These are phyloP conservation scores for Ascidia mentula DNA, from an alignment of 23 tunicate genomes.

Conservation along the genomic window DNA sequence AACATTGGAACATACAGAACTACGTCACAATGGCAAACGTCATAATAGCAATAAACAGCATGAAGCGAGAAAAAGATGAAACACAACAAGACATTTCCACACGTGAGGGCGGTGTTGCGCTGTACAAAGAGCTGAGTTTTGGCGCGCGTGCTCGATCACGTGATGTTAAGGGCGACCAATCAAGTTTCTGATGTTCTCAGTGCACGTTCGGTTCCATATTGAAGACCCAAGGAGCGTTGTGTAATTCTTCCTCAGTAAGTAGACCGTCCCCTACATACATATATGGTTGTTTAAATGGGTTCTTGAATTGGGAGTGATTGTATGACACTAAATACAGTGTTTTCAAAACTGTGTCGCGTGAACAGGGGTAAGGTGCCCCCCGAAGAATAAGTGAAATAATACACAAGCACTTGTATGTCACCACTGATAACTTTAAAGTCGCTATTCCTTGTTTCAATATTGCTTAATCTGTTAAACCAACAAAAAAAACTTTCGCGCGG, in stretches of 20 bases:
- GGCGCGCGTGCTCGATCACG: neutral
- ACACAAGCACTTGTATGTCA: too few relatives aligned
- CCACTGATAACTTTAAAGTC: too few relatives aligned
- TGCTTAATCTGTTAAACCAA: too few relatives aligned
- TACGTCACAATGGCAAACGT: too few relatives aligned
- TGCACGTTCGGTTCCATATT: neutral
- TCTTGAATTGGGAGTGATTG: too few relatives aligned
- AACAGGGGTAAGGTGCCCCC: too few relatives aligned
- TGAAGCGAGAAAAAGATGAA: neutral
- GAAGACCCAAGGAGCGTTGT: neutral
- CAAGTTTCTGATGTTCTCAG: neutral
- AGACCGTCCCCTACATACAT: neutral
- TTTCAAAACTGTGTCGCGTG: too few relatives aligned
- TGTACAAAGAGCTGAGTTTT: constrained; percentile 5
- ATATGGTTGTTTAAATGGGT: neutral
- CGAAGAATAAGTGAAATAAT: too few relatives aligned
- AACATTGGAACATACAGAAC: too few relatives aligned
- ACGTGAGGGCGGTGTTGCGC: constrained; percentile 8
- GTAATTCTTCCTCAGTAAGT: neutral
- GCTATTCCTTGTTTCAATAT: too few relatives aligned
- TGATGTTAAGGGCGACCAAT: neutral
- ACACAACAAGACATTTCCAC: neutral
- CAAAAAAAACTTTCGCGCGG: too few relatives aligned
- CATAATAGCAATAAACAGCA: neutral
- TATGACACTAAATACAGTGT: too few relatives aligned